Percentiles rank a stretch among this genome's conserved stretches.
These are phyloP conservation scores for Sycobia sp. DNA, from an alignment of 1,140 invertebrate genomes.

Conservation along the genomic window DNA sequence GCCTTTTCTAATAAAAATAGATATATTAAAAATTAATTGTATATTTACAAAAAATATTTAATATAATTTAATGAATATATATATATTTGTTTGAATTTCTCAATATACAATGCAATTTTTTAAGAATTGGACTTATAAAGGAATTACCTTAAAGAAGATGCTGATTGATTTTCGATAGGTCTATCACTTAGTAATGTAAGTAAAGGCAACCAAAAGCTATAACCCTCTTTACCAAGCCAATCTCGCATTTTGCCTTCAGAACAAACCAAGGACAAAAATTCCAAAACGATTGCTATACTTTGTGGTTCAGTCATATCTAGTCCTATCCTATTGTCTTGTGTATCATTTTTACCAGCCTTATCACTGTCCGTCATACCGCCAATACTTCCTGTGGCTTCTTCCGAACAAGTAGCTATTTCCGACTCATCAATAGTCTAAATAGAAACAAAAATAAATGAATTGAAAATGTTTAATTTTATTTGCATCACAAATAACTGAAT, in stretches of 20 bases:
- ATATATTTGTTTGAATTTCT: too few relatives aligned
- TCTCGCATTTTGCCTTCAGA: constrained; percentile 81
- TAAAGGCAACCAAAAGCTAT: constrained; percentile 82
- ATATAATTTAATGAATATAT: too few relatives aligned
- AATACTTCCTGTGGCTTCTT: constrained; percentile 1
- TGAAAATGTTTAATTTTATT: not conserved
- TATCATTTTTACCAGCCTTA: constrained; percentile 51
- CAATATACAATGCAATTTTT: too few relatives aligned
- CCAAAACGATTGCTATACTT: constrained; percentile 70
- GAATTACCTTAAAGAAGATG: constrained; percentile 58
- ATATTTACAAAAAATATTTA: too few relatives aligned
- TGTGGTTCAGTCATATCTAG: constrained; percentile 61
- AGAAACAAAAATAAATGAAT: not conserved
- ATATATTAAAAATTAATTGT: too few relatives aligned
- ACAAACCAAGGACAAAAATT: constrained; percentile 81
- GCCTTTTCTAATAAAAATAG: too few relatives aligned
- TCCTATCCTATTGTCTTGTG: constrained; percentile 30
- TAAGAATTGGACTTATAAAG: too few relatives aligned
- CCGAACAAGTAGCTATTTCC: not conserved
- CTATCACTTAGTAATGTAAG: constrained; percentile 74
- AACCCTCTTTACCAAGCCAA: constrained; percentile 83
- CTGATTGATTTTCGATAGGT: constrained; percentile 55
- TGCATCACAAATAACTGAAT: not conserved
- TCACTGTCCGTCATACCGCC: constrained; percentile 59
- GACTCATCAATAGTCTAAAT: not conserved